Percentiles rank a stretch among this genome's conserved stretches.
Conservation (phyloP, 2,888 invertebrate genomes). For the Leucozona laternaria region DNA sequence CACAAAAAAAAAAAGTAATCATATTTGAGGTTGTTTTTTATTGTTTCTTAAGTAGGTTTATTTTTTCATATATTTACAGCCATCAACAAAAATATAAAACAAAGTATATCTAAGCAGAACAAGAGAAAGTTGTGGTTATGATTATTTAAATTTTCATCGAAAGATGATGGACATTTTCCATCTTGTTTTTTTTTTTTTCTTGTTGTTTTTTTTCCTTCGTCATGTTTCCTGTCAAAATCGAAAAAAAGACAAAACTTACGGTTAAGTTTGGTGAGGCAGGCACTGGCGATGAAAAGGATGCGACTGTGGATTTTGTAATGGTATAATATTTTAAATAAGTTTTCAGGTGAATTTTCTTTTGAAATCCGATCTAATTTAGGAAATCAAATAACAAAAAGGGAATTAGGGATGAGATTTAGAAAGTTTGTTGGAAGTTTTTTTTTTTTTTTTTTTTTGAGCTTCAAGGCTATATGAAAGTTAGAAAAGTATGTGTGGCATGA, state of each 20-base stretch:
- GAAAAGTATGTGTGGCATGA: background rate
- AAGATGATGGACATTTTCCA: constrained; percentile 62
- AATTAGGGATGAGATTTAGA: constrained; percentile 21
- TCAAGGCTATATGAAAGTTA: background rate
- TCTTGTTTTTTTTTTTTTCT: constrained; percentile 5
- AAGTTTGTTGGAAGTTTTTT: constrained; percentile 11
- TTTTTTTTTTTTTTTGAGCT: background rate
- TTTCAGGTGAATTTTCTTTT: constrained; percentile 57
- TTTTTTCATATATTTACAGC: background rate
- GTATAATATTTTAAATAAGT: constrained; percentile 52
- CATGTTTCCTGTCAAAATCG: constrained; percentile 40
- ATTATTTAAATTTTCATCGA: constrained; percentile 55
- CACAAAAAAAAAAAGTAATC: constrained; percentile 5
- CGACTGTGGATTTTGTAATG: constrained; percentile 38
- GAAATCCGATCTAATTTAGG: constrained; percentile 47
- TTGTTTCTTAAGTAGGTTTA: constrained; percentile 22
- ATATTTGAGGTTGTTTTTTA: constrained; percentile 30
- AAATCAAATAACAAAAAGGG: constrained; percentile 24
- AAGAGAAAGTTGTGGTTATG: constrained; percentile 31
- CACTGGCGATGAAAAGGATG: background rate
- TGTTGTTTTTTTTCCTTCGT: constrained; percentile 9
- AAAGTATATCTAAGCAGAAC: background rate
- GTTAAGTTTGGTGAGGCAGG: background rate
- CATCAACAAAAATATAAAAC: background rate
- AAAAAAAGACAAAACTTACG: background rate